Conservation (phyloP, 2,113 vertebrate species). For the Synodontis membranacea region DNA sequence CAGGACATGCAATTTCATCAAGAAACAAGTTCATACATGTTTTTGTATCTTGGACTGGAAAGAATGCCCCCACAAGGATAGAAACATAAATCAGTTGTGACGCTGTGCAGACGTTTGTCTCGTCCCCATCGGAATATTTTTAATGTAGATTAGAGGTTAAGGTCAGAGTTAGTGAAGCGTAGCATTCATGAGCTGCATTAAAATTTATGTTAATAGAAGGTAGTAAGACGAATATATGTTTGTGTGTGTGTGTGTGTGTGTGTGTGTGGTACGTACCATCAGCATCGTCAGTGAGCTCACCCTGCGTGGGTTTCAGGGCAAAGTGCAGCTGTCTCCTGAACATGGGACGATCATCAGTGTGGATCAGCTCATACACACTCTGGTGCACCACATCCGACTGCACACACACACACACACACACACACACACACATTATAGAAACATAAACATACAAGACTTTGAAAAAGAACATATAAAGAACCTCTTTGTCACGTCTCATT, state of each 20-base stretch:
- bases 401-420: neutral
- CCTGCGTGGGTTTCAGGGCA: constrained; percentile 52
- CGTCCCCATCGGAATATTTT: neutral
- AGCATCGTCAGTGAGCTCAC: constrained; percentile 21
- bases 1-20: neutral
- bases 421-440: neutral
- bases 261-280: constrained; percentile 43
- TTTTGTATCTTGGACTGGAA: neutral
- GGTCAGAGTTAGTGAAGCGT: neutral
- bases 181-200: neutral
- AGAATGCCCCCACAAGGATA: neutral
- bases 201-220: neutral
- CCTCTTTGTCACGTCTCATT: neutral
- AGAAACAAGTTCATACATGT: neutral
- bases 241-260: constrained; percentile 12
- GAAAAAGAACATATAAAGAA: no score
- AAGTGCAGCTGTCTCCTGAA: constrained; percentile 65
- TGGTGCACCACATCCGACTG: constrained; percentile 71
- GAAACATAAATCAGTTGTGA: neutral
- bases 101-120: neutral
- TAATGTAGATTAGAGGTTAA: neutral
- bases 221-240: neutral
- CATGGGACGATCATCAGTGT: constrained; percentile 65
- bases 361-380: constrained; percentile 68
- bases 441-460: neutral